Evolutionary conservation across 2,113 vertebrate species (phyloP), one percentile per base, ranked within the genome.

Genomic region (Bungarus multicinctus): DNA sequence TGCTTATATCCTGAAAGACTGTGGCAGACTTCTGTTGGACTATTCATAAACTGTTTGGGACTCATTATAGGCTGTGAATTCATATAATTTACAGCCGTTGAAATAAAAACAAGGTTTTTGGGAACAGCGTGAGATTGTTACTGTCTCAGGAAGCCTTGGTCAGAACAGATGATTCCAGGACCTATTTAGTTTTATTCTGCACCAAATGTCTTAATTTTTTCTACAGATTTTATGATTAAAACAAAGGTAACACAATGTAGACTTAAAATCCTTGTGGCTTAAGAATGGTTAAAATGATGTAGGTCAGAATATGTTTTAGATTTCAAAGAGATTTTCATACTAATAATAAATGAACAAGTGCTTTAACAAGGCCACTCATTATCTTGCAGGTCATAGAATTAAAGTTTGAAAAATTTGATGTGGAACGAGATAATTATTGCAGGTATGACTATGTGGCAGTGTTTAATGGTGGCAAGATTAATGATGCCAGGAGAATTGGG

Each of bases 401-500:
- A 89, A 99, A 98, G 94, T 99, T 99, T 22, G 99, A 99, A 97
- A 99, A 99, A 97, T 99, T 99, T 94, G 99, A 99, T 25, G 98
- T 99, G 89, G 99, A 99, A 92, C 98, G 99, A 91, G 99, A 99
- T 92, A 99, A 99, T 98, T 99, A 99, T 97, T 99, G 99, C 97
- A 98, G 99, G 91, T 99, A 99, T 0, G 99, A 99, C 95, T 99
- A 98, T 0, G 98, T 99, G 53, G 98, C 99, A 27, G 98, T 99
- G 94, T 99, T 99, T 96, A 99, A 99, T 2, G 99, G 99, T 23
- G 98, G 98, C 0, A 99, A 99, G 97, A 98, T 98, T 95, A 98
- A 99, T 0, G 99, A 99, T 10, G 98, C 99, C 3, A 98, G 97
- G 96, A 98, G 98, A 96, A 99, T 99, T 30, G 99, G 99, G 7